These are phyloP conservation scores for Pristionchus maxplancki DNA, from an alignment of 2,888 invertebrate genomes.

Conservation along the genomic window DNA sequence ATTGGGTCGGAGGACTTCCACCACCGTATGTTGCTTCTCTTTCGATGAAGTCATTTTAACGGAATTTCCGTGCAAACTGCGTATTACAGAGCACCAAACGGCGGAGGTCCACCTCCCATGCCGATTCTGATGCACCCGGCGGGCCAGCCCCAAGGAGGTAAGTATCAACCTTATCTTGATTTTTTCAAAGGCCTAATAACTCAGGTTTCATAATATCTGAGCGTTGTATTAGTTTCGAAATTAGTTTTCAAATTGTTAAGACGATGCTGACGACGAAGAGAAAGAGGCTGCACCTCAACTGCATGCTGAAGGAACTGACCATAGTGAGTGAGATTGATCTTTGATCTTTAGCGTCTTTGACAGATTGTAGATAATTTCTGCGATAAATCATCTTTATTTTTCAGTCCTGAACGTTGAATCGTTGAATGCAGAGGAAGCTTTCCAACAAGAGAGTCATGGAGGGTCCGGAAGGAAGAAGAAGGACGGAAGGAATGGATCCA, in stretches of 20 bases:
- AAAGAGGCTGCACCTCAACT: constrained; percentile 22
- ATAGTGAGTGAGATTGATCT: not conserved
- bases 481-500: not conserved
- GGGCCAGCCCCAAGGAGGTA: not conserved
- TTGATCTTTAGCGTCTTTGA: no score
- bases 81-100: not conserved
- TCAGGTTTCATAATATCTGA: no score
- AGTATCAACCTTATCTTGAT: no score
- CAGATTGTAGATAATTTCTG: not conserved
- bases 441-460: constrained; percentile 8
- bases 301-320: not conserved
- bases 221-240: no score
- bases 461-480: not conserved
- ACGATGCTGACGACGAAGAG: not conserved
- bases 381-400: not conserved
- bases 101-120: not conserved
- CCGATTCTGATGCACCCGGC: not conserved
- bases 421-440: constrained; percentile 14
- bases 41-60: not conserved
- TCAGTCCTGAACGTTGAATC: constrained; percentile 14
- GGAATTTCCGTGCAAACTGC: not conserved
- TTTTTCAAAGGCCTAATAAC: no score
- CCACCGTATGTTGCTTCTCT: not conserved
- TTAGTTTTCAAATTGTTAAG: no score
- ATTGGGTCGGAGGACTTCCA: constrained; percentile 10